Evolutionary conservation across 2,797 vertebrate species (phyloP), one percentile per base, ranked within the genome.

Genomic region (Centropyge bicolor): DNA sequence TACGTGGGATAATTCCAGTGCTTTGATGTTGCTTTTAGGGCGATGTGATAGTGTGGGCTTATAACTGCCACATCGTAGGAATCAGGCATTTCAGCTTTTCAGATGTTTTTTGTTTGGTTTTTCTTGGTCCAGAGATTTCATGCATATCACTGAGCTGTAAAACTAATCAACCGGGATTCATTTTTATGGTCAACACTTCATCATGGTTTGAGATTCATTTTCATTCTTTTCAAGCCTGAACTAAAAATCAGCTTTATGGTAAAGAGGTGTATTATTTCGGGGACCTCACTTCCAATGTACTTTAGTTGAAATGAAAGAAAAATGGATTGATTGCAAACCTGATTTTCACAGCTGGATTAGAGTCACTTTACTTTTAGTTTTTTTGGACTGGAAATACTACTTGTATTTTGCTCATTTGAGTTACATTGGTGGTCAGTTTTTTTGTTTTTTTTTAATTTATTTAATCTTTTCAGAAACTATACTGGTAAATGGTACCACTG

Each of bases 401-500:
- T 71, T 78, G 64, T 75, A 85, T 85, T 88, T 84, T 87, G 57
- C n/a, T 72, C 24, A 71, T 56, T 82, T 70, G 10, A 48, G 5
- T 74, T 68, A 49, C 0, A 69, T 22, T 35, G 8, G 22, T 51
- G 82, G 16, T 57, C 36, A 20, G n/a, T n/a, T 20, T 35, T 69
- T 66, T 71, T 27, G n/a, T n/a, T 20, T 35, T 69, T 66, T 71
- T 83, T 80, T 85, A 55, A 85, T 85, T 84, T 88, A 89, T 91
- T 88, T 64, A 54, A 60, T 83, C 48, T 45, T 68, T 71, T 73
- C 13, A 16, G 11, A 90, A 71, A 61, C 45, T 70, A 36, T 79
- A 48, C 51, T 43, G 49, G 55, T 84, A 64, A 85, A 82, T 86
- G 38, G 55, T 86, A 80, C 75, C 83, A 91, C 88, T 94, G 90